Evolutionary conservation across 2,797 vertebrate genomes (phyloP).

Genomic region (Pelobates cultripes): DNA sequence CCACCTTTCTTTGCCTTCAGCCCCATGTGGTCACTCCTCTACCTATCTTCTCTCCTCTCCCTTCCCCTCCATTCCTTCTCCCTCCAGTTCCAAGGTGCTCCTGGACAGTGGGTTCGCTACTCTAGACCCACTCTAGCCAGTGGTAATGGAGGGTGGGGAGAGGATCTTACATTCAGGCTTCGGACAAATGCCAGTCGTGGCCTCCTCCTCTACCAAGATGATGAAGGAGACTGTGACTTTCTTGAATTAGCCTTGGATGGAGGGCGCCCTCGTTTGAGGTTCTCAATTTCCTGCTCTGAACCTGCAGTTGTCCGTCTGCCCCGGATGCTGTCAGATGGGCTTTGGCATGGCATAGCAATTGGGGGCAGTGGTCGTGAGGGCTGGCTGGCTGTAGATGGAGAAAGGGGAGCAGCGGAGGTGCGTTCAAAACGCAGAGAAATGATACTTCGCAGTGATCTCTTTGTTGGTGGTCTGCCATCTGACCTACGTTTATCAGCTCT

Average conservation of each 20-base stretch:
- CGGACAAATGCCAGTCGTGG: slow-evolving; percentile 87
- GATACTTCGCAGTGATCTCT: slow-evolving; percentile 90
- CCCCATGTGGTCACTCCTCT: slow-evolving; percentile 47
- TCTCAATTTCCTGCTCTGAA: slow-evolving; percentile 90
- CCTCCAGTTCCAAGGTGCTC: slow-evolving; percentile 82
- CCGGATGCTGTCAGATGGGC: slow-evolving; percentile 80
- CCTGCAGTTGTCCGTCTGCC: slow-evolving; percentile 85
- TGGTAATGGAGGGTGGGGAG: slow-evolving; percentile 67
- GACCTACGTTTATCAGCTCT: slow-evolving; percentile 92
- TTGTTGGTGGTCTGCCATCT: slow-evolving; percentile 89
- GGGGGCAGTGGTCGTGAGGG: slow-evolving; percentile 82
- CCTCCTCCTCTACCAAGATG: slow-evolving; percentile 89
- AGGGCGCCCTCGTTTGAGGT: slow-evolving; percentile 85
- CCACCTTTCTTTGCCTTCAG: background rate
- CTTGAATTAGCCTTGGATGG: slow-evolving; percentile 87
- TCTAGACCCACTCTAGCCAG: slow-evolving; percentile 84
- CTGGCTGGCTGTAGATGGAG: slow-evolving; percentile 83
- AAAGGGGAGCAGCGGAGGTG: slow-evolving; percentile 82
- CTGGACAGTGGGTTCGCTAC: slow-evolving; percentile 94
- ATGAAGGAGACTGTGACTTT: slow-evolving; percentile 95
- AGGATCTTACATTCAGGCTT: slow-evolving; percentile 89
- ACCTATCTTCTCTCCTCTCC: slow-evolving; percentile 42
- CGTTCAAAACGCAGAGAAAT: slow-evolving; percentile 90
- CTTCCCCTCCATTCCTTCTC: slow-evolving; percentile 44
- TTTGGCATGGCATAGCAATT: slow-evolving; percentile 88